These are phyloP conservation scores for Drosophila picticornis DNA, from an alignment of 2,888 invertebrate species.

Conservation along the genomic window DNA sequence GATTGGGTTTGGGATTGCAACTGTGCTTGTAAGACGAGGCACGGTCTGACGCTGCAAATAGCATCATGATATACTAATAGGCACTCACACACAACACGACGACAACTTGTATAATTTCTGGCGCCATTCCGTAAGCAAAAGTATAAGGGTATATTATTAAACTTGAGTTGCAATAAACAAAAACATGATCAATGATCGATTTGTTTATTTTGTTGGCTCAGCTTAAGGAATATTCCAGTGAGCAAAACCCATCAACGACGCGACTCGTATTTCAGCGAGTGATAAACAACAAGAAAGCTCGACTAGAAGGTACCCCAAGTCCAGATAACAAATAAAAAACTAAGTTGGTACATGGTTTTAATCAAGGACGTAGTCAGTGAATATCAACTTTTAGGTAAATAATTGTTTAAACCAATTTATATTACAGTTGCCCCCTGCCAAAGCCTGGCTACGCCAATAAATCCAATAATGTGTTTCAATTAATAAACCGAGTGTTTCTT, in stretches of 20 bases:
- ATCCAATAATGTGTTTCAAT: too few relatives aligned
- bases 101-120: constrained; percentile 33
- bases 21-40: constrained; percentile 30
- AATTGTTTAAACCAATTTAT: background rate
- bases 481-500: too few relatives aligned
- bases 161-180: background rate
- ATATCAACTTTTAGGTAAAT: background rate
- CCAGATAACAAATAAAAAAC: background rate
- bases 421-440: too few relatives aligned
- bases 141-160: background rate
- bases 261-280: background rate
- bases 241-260: background rate
- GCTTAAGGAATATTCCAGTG: background rate
- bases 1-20: constrained; percentile 4
- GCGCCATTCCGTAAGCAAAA: constrained; percentile 46
- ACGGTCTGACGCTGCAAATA: constrained; percentile 35
- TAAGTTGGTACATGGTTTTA: background rate
- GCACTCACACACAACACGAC: constrained; percentile 2
- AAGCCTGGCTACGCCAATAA: too few relatives aligned
- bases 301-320: background rate
- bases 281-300: background rate
- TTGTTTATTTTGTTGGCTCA: background rate
- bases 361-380: background rate
- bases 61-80: constrained; percentile 43
- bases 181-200: background rate